Evolutionary conservation across 2,797 vertebrate species (phyloP).

Genomic region (Myotis findleyi): DNA sequence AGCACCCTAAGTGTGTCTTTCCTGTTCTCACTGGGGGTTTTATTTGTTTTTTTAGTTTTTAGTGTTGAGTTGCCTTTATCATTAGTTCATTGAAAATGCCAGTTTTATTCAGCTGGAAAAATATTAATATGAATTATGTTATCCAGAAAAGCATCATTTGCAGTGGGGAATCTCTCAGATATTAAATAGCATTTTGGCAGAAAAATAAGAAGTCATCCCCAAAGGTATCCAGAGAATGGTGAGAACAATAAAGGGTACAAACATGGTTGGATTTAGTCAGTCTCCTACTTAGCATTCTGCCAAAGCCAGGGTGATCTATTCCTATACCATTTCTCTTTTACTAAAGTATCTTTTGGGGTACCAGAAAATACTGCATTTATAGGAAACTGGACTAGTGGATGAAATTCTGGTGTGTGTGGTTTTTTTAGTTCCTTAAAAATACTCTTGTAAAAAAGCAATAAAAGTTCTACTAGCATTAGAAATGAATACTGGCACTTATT

Average conservation of each 20-base stretch:
- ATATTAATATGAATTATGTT: neutral
- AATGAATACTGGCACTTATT: neutral
- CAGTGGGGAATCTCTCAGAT: slow-evolving; percentile 66
- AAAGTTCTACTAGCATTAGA: slow-evolving; percentile 19
- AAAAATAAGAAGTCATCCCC: slow-evolving; percentile 71
- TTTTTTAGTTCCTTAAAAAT: slow-evolving; percentile 23
- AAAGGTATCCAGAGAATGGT: slow-evolving; percentile 65
- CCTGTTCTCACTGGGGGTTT: neutral
- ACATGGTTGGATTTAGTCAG: slow-evolving; percentile 67
- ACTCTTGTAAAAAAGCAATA: neutral
- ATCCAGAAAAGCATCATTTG: slow-evolving; percentile 26
- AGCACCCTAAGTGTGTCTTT: neutral
- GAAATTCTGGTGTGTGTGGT: slow-evolving; percentile 33
- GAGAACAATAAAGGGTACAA: slow-evolving; percentile 75
- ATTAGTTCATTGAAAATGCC: neutral
- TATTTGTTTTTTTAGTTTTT: neutral
- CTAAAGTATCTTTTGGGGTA: slow-evolving; percentile 69
- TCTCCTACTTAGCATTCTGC: slow-evolving; percentile 79
- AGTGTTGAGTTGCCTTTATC: neutral
- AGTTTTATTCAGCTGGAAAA: neutral
- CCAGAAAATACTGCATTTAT: slow-evolving; percentile 78
- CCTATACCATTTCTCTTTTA: slow-evolving; percentile 83
- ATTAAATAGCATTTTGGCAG: slow-evolving; percentile 70
- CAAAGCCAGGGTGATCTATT: slow-evolving; percentile 76
- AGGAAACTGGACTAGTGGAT: slow-evolving; percentile 74